These are phyloP conservation scores for Drosophila busckii DNA, from an alignment of 1,140 invertebrate genomes.

Conservation along the genomic window DNA sequence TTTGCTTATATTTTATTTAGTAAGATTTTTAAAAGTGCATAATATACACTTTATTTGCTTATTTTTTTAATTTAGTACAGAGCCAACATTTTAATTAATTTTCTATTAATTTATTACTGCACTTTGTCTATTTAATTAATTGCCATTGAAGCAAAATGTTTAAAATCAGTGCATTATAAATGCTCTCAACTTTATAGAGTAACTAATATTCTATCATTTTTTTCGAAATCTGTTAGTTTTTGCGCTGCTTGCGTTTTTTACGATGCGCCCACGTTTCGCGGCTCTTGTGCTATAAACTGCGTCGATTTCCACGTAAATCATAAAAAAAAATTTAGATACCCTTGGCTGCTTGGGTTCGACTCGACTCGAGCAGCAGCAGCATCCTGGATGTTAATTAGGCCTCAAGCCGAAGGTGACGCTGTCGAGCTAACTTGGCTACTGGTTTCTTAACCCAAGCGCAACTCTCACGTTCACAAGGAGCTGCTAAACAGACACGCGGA, in stretches of 20 bases:
- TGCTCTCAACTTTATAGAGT: constrained; percentile 5
- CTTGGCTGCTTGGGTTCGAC: constrained; percentile 14
- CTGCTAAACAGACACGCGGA: constrained; percentile 45
- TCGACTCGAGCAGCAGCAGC: constrained; percentile 9
- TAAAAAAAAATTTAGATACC: constrained; percentile 60
- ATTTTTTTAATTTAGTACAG: no score
- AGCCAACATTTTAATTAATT: no score
- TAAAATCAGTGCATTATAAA: no score
- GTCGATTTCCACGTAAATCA: constrained; percentile 72
- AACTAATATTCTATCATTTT: background rate
- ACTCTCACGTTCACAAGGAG: constrained; percentile 69
- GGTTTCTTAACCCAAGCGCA: constrained; percentile 52
- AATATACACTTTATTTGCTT: no score
- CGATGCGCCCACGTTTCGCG: constrained; percentile 21
- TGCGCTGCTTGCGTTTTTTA: constrained; percentile 53
- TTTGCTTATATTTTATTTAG: no score
- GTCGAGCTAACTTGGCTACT: constrained; percentile 49
- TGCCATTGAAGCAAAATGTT: no score
- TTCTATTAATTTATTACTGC: no score
- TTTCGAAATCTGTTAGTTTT: constrained; percentile 21
- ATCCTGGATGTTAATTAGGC: constrained; percentile 60
- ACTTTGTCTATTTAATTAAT: no score
- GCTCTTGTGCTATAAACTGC: constrained; percentile 36
- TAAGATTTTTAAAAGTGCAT: no score
- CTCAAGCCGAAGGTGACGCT: constrained; percentile 3